These are phyloP conservation scores for Temnothorax curvispinosus DNA, from an alignment of 1,140 invertebrate genomes.

Conservation along the genomic window DNA sequence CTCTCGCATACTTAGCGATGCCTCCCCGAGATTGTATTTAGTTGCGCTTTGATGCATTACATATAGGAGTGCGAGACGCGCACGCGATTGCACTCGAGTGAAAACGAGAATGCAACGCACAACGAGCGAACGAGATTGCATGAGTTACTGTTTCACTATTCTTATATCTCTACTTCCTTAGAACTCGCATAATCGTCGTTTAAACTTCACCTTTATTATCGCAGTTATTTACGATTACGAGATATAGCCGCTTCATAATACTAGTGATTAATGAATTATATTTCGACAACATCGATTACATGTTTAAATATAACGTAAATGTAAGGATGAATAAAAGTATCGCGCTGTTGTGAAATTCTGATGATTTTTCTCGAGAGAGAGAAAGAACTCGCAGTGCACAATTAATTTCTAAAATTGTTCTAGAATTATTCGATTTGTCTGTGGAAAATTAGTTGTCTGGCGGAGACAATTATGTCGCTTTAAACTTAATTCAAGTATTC, in stretches of 20 bases:
- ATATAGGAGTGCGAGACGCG: neutral
- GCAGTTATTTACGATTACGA: neutral
- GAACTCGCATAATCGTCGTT: neutral
- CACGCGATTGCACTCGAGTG: conserved; percentile 12
- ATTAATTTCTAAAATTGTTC: conserved; percentile 43
- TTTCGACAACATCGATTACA: neutral
- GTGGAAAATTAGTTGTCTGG: neutral
- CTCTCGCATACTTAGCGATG: conserved; percentile 5
- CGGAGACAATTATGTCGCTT: neutral
- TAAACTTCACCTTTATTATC: neutral
- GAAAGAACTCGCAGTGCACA: neutral
- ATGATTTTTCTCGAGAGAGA: conserved; percentile 10
- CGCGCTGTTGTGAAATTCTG: neutral
- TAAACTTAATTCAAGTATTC: neutral
- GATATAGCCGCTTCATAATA: neutral
- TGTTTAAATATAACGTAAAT: neutral
- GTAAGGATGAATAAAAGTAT: conserved; percentile 3
- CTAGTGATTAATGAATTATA: neutral
- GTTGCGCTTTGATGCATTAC: conserved; percentile 31
- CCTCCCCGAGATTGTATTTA: conserved; percentile 15
- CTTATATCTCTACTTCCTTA: neutral
- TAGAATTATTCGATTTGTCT: conserved; percentile 2
- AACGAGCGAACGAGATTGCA: neutral
- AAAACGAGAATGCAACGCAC: conserved; percentile 7
- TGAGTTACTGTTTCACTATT: neutral